phyloP scores from a whole-genome alignment of 2,797 vertebrate genomes.

The Decapterus maruadsi region DNA sequence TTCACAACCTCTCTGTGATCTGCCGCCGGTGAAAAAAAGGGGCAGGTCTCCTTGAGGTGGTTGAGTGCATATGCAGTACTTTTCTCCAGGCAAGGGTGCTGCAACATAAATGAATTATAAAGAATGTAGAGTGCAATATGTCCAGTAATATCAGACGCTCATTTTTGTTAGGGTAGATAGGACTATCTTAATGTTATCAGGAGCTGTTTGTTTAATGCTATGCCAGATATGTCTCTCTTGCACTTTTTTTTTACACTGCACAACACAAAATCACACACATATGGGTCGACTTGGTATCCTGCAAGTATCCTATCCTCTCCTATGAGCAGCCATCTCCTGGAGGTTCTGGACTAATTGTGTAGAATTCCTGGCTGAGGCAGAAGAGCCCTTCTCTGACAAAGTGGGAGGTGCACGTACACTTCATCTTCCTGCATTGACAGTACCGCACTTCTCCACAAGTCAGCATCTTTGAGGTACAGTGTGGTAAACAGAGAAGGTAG shows the following conservation, averaged over 20 bases:
- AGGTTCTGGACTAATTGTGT: constrained; percentile 79
- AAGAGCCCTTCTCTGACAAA: constrained; percentile 63
- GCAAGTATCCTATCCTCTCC: constrained; percentile 73
- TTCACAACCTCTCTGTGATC: constrained; percentile 37
- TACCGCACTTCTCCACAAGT: constrained; percentile 73
- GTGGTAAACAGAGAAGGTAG: constrained; percentile 71
- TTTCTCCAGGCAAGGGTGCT: constrained; percentile 18
- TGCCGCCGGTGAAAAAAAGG: constrained; percentile 2
- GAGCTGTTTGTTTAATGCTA: constrained; percentile 19
- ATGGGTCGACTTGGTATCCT: constrained; percentile 28
- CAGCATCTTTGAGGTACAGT: constrained; percentile 80
- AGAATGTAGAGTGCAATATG: constrained; percentile 6
- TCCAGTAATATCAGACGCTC: neutral
- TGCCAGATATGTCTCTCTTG: neutral
- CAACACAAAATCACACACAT: constrained; percentile 22
- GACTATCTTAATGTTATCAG: neutral
- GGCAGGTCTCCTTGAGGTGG: constrained; percentile 15
- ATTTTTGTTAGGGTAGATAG: neutral
- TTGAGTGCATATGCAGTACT: constrained; percentile 27
- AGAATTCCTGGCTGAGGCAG: constrained; percentile 66
- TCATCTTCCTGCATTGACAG: constrained; percentile 80
- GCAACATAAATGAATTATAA: constrained; percentile 46
- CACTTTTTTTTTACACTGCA: neutral
- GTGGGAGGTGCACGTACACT: constrained; percentile 75
- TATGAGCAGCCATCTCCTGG: constrained; percentile 59